Evolutionary conservation across 2,888 invertebrate species (phyloP), one percentile per base, ranked within the genome.

Genomic region (Lasioglossum marginatum): DNA sequence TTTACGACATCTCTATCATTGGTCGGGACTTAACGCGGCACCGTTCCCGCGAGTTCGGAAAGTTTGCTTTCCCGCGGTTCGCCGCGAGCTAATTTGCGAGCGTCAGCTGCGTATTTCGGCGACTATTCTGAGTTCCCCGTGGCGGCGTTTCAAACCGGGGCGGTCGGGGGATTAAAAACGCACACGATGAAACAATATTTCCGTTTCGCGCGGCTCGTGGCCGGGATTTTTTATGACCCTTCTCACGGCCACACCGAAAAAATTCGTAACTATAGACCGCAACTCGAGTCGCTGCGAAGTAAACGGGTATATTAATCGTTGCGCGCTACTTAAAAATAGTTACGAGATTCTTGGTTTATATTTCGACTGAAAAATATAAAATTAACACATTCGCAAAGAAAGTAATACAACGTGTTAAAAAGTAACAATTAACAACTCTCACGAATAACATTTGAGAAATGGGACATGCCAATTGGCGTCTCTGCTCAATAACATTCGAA

Each of bases 31-130:
- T 80, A 75, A 77, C 72, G 75, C 66, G 27, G 71, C 77, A 76
- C 76, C 83, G 86, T 78, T 73, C 83, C 82, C 89, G 66, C 66
- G 78, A 83, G 88, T 83, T 81, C 45, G 60, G 79, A 85, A 88
- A 88, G 88, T 88, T 88, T 79, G 79, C 86, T 83, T 82, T 80
- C 77, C 86, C 57, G 81, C 81, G 89, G 82, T 71, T 83, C 83
- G 86, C 89, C 88, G 88, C 88, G 63, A 86, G 90, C 83, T 88
- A 89, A 90, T 89, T 89, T 89, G 90, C 90, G 90, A 89, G 86
- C 90, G 90, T 90, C 89, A 90, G 89, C 89, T 89, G 90, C 81
- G 90, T 80, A 78, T 88, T 90, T 82, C 89, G 86, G 86, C 82
- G 86, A 88, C 90, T 88, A 86, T 90, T 88, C 83, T 77, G 88